Base-by-base conservation (phyloP, 2,888 invertebrate species). In the Agapostemon virescens region DNA sequence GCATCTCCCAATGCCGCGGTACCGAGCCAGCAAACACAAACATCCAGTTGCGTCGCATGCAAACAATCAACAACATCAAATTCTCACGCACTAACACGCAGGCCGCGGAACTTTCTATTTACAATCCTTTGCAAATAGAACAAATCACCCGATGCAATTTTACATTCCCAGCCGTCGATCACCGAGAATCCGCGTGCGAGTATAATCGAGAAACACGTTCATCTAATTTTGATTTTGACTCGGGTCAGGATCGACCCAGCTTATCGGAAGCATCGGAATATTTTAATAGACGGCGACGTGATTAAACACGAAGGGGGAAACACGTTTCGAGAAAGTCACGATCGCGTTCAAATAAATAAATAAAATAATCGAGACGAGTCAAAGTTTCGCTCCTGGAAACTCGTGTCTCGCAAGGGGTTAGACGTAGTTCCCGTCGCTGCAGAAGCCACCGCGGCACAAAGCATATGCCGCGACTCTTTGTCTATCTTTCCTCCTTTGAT, bases 401-500 rank as follows among this genome's bases (percentile, higher is more conserved):
- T 26, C 17, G 55, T 26, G 55, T 30, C 55, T 26, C 26, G 26
- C 15, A 9, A 49, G 26, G 6, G 55, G 26, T 55, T 66, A n/a
- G 26, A n/a, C 42, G 38, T n/a, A n/a, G n/a, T 66, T 61, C 67
- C 26, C 38, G 17, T 58, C 20, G 36, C 23, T 49, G 45, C 2
- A 33, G 23, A 40, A 58, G 38, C 52, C 68, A 79, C 42, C 30
- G 40, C 49, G 15, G n/a, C 73, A 38, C 68, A 73, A 76, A 82
- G 82, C 82, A 82, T 83, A 83, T 83, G 83, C 83, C 79, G 75
- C 79, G 75, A 72, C 73, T 70, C 83, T 78, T 82, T 82, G 83
- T 82, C 78, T 82, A 78, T 71, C 17, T 76, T 66, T 55, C 67
- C 55, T 58, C n/a, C 52, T 30, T 49, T 40, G 58, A 69, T 77